These are phyloP conservation scores for Heteromyza rotundicornis DNA, from an alignment of 2,888 invertebrate species.

Conservation along the genomic window DNA sequence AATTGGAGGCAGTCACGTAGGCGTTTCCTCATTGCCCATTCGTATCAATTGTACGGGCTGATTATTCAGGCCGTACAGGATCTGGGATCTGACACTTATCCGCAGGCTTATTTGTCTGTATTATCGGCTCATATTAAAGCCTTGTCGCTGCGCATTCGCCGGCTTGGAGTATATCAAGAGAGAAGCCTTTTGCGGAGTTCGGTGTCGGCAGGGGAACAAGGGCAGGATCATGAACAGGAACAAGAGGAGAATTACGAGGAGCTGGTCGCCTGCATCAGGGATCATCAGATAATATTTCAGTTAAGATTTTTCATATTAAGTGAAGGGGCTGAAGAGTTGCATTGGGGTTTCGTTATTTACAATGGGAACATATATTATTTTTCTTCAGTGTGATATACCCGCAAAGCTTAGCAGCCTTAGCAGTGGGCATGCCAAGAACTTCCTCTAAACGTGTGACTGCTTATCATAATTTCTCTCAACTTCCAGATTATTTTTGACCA, in stretches of 20 bases:
- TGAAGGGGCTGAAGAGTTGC: too few species aligned
- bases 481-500: slow-evolving; percentile 62
- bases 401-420: not conserved
- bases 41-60: slow-evolving; percentile 33
- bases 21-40: slow-evolving; percentile 34
- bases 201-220: not conserved
- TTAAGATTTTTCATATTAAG: slow-evolving; percentile 12
- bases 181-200: not conserved
- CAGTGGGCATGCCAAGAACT: too few species aligned
- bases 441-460: not conserved
- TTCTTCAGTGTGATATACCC: not conserved
- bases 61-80: slow-evolving; percentile 29
- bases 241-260: slow-evolving; percentile 30
- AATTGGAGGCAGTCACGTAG: slow-evolving; percentile 39
- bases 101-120: slow-evolving; percentile 46
- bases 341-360: too few species aligned
- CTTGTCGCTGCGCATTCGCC: slow-evolving; percentile 40
- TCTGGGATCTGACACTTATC: slow-evolving; percentile 44
- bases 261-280: slow-evolving; percentile 45
- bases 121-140: slow-evolving; percentile 49
- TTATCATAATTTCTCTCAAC: slow-evolving; percentile 26
- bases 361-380: not conserved
- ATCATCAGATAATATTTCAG: slow-evolving; percentile 51
- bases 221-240: not conserved
- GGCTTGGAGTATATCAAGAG: slow-evolving; percentile 21